Evolutionary conservation across 2,888 invertebrate species (phyloP).

Genomic region (Tenthredo amoena): DNA sequence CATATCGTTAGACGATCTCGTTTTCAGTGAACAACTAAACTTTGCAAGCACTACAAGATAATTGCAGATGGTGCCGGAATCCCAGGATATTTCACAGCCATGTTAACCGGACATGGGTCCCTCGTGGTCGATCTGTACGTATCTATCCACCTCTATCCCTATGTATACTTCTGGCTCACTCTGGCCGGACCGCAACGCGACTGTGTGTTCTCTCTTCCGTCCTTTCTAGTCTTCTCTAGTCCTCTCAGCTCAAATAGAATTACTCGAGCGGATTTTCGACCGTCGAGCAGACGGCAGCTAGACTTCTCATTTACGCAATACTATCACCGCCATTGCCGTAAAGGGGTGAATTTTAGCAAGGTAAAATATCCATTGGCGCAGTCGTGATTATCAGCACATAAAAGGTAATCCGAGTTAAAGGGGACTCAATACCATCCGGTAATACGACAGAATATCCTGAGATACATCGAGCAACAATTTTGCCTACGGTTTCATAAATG

Average conservation of each 20-base stretch:
- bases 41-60: conserved; percentile 48
- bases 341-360: not conserved
- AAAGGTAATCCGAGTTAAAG: not conserved
- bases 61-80: conserved; percentile 39
- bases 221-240: conserved; percentile 29
- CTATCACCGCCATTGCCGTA: not conserved
- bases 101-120: conserved; percentile 45
- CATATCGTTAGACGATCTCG: conserved; percentile 9
- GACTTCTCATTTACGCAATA: conserved; percentile 36
- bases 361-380: conserved; percentile 25
- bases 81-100: conserved; percentile 49
- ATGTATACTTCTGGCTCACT: conserved; percentile 18
- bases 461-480: not conserved
- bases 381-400: not conserved
- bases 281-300: conserved; percentile 40
- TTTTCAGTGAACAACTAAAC: conserved; percentile 25
- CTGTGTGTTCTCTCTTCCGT: conserved; percentile 27
- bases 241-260: conserved; percentile 50
- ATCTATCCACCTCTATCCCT: conserved; percentile 24
- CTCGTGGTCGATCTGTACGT: conserved; percentile 42
- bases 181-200: conserved; percentile 20
- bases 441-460: not conserved
- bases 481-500: not conserved
- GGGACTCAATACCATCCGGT: not conserved
- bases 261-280: conserved; percentile 51